These are phyloP conservation scores for Polyploca ridens DNA, from an alignment of 2,888 invertebrate species.

Conservation along the genomic window DNA sequence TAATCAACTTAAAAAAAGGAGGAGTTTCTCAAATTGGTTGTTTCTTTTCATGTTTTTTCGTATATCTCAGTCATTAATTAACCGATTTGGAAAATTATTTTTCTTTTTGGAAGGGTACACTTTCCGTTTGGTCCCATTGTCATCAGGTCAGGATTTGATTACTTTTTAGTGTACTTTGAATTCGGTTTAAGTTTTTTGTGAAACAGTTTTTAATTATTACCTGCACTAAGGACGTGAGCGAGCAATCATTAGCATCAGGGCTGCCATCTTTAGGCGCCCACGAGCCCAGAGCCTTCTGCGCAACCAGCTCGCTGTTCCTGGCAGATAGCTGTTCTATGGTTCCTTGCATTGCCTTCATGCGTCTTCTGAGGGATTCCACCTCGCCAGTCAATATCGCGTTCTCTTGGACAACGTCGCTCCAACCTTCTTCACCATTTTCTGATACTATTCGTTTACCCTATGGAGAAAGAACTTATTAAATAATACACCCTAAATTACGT, in stretches of 20 bases:
- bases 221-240: conserved; percentile 80
- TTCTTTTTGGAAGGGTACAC: too few relatives aligned
- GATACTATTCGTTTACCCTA: conserved; percentile 95
- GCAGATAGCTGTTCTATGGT: conserved; percentile 94
- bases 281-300: conserved; percentile 89
- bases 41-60: too few relatives aligned
- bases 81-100: too few relatives aligned
- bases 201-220: too few relatives aligned
- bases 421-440: conserved; percentile 93
- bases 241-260: conserved; percentile 71
- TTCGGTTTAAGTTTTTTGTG: too few relatives aligned
- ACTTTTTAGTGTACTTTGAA: too few relatives aligned
- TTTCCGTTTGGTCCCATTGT: too few relatives aligned
- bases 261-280: conserved; percentile 82
- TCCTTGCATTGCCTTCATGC: conserved; percentile 97
- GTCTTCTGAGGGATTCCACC: conserved; percentile 92
- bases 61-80: too few relatives aligned
- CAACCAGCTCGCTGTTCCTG: conserved; percentile 91
- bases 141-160: too few relatives aligned
- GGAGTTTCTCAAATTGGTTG: too few relatives aligned
- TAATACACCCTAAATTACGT: too few relatives aligned
- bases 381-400: conserved; percentile 96
- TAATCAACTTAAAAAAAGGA: too few relatives aligned
- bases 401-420: conserved; percentile 98
- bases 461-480: not conserved